These are phyloP conservation scores for Bettongia penicillata DNA, from an alignment of 2,113 vertebrate genomes.

Conservation along the genomic window DNA sequence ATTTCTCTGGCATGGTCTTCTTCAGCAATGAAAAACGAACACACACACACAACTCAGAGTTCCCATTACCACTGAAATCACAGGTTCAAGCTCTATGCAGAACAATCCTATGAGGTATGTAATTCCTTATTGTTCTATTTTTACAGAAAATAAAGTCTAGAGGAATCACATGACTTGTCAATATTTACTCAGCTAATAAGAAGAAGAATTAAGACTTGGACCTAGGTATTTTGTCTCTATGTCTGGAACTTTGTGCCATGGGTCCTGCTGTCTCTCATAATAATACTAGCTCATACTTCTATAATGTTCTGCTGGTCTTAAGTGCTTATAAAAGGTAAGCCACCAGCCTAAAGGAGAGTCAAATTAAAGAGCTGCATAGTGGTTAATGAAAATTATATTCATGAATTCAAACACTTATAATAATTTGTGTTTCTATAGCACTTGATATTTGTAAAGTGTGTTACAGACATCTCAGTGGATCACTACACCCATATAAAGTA, in stretches of 20 bases:
- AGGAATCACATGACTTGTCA: not conserved
- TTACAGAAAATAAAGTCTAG: not conserved
- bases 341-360: not conserved
- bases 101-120: not conserved
- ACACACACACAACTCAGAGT: not conserved
- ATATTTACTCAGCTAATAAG: not conserved
- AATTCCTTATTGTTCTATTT: not conserved
- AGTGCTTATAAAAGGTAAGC: not conserved
- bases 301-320: not conserved
- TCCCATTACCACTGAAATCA: not conserved
- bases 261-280: not conserved
- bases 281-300: not conserved
- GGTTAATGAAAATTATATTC: not conserved
- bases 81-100: not conserved
- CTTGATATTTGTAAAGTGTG: not conserved
- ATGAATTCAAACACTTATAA: not conserved
- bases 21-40: too few species aligned
- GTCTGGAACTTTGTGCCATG: not conserved
- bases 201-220: not conserved
- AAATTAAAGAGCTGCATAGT: not conserved
- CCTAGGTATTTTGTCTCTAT: not conserved
- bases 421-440: not conserved
- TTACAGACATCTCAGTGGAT: not conserved
- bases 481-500: not conserved
- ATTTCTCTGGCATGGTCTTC: too few species aligned